phyloP scores from a whole-genome alignment of 2,113 vertebrate genomes.

The Melanocharis versteri region DNA sequence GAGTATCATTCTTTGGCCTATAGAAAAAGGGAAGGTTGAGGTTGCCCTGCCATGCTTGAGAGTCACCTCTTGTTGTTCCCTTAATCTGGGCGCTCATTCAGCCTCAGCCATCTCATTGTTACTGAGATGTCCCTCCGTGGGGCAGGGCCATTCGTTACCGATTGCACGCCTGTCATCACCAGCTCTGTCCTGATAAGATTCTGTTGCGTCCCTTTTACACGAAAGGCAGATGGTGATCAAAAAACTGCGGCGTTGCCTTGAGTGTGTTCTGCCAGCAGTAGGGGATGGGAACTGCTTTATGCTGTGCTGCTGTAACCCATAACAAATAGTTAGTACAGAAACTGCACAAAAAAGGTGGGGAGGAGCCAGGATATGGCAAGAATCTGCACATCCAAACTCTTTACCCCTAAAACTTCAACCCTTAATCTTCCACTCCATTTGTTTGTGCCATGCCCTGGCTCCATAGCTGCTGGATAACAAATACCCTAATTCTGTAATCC shows the following conservation, averaged over 20 bases:
- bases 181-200: not conserved
- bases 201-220: not conserved
- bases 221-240: not conserved
- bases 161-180: not conserved
- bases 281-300: not conserved
- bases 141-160: not conserved
- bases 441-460: not conserved
- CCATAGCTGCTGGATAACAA: not conserved
- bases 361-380: not conserved
- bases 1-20: not conserved
- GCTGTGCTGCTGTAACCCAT: not conserved
- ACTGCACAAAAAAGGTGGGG: not conserved
- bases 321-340: not conserved
- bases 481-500: not conserved
- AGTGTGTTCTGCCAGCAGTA: not conserved
- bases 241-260: not conserved
- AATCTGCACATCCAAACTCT: not conserved
- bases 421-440: not conserved
- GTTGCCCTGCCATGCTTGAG: not conserved
- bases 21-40: not conserved
- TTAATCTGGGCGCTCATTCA: not conserved
- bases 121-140: not conserved
- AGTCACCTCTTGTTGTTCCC: not conserved
- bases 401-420: not conserved
- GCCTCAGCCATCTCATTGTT: not conserved